Conservation (phyloP, 2,888 invertebrate species). For the Cybosia mesomella region DNA sequence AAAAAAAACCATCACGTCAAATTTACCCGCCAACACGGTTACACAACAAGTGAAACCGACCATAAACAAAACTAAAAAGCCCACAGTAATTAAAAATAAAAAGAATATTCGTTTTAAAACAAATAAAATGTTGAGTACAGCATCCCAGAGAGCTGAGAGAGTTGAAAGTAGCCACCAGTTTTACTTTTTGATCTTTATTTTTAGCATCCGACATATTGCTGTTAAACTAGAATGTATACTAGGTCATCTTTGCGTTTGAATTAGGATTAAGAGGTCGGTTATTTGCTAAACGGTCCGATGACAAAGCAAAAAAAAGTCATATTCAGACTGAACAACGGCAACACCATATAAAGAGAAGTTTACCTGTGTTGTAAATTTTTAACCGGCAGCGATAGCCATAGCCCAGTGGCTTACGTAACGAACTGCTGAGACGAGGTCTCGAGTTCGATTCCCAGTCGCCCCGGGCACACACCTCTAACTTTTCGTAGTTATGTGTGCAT, state of each 20-base stretch:
- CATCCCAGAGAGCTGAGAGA: slow-evolving; percentile 75
- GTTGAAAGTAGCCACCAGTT: slow-evolving; percentile 76
- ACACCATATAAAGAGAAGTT: too few relatives aligned
- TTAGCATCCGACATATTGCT: slow-evolving; percentile 55
- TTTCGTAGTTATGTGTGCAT: too few relatives aligned
- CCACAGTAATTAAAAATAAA: slow-evolving; percentile 13
- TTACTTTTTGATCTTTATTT: slow-evolving; percentile 79
- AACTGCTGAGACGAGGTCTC: too few relatives aligned
- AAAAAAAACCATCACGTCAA: background rate
- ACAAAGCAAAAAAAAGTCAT: background rate
- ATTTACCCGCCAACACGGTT: background rate
- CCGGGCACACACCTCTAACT: too few relatives aligned
- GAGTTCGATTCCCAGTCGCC: too few relatives aligned
- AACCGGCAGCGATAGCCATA: too few relatives aligned
- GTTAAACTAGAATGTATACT: slow-evolving; percentile 56
- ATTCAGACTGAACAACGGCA: background rate
- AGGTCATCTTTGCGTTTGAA: slow-evolving; percentile 54
- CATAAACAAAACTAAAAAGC: slow-evolving; percentile 17
- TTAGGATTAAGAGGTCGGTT: slow-evolving; percentile 29
- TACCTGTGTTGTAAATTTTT: too few relatives aligned
- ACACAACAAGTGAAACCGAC: slow-evolving; percentile 18
- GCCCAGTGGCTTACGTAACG: too few relatives aligned
- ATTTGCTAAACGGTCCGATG: background rate
- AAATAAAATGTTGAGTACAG: slow-evolving; percentile 60
- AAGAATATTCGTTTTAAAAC: slow-evolving; percentile 17